Evolutionary conservation across 30 jellyfish, hydroid and myxozoan species (phyloP), one percentile per base, ranked within the genome.

Genomic region (Turritopsis rubra): DNA sequence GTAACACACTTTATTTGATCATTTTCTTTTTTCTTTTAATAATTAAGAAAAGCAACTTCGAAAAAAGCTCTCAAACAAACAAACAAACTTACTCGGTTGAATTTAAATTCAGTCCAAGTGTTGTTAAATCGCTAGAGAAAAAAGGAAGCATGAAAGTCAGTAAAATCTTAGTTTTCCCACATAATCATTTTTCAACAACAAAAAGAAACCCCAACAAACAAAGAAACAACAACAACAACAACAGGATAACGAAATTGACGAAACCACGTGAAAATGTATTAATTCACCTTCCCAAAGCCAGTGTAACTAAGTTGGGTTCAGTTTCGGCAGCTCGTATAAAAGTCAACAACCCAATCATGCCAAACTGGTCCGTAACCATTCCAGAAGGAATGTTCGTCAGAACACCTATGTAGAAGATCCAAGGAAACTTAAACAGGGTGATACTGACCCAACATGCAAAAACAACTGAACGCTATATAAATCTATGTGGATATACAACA

Each of bases 241-340:
- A 41, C 5, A 41, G 13, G 60, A 41, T 41, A 13, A 41, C 5
- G 13, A 3, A 41, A 41, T 3, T 41, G 60, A n/a, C n/a, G n/a
- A n/a, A n/a, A n/a, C n/a, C n/a, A n/a, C n/a, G 60, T 41, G 5
- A 22, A 0, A 68, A 7, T 8, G 30, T 7, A 24, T 71, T 19
- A 21, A 28, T 87, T 18, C 75, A 92, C 98, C 98, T 92, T 66
- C 98, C 98, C 31, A 92, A 95, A 9, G 98, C 98, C 70, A 92
- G 86, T 19, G 98, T 92, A 83, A 92, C 98, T 19, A 92, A 82
- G 65, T 92, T 92, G 20, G 98, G 98, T 83, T 92, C 98, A 82
- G 98, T 88, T 88, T 92, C 98, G 16, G 98, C 98, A 7, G 98
- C 98, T 83, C 98, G 93, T 76, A 92, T 92, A 77, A 92, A 92